Base-by-base conservation (phyloP, 2,888 invertebrate species). In the Watsonalla binaria region DNA sequence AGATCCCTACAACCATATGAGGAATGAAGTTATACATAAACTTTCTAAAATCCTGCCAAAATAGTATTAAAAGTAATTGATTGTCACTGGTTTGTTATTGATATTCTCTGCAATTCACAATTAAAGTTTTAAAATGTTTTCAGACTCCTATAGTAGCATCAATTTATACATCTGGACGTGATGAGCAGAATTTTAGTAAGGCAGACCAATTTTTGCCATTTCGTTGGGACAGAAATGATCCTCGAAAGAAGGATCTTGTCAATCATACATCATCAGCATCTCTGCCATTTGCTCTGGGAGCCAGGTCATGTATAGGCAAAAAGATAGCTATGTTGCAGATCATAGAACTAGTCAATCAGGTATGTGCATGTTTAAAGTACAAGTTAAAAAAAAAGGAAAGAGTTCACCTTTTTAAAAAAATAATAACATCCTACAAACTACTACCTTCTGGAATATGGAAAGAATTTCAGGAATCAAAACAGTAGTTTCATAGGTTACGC, bases 91-190 rank as follows among this genome's bases (percentile, higher is more conserved):
- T 7, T 8, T 37, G 37, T 2, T 24, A 24, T 45, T 45, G 11
- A 45, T 45, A 46, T 51, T 54, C 37, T 51, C 6, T 45, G 45
- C 35, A 24, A 13, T 11, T 51, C 48, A 24, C 45, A 45, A 39
- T 47, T 15, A 37, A 9, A 42, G 14, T 13, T 14, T 39, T 6
- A 45, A 47, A 46, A 51, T 53, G 61, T 60, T 86, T 91, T 8
- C 91, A 97, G 95, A 95, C 96, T 51, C 89, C 97, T 64, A 89
- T 98, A 8, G 90, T 97, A 55, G 91, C 97, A 70, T 98, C 97
- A 15, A 92, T 97, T 52, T 98, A 96, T 77, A 95, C 97, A 47
- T 95, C 96, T 62, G 95, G 97, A 2, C 92, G 97, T 53, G 94
- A 96, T 80, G 86, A 92, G 1, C 77, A 84, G 13, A 92, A 95